These are phyloP conservation scores for Octodon degus DNA, from an alignment of 2,113 vertebrate species.

Conservation along the genomic window DNA sequence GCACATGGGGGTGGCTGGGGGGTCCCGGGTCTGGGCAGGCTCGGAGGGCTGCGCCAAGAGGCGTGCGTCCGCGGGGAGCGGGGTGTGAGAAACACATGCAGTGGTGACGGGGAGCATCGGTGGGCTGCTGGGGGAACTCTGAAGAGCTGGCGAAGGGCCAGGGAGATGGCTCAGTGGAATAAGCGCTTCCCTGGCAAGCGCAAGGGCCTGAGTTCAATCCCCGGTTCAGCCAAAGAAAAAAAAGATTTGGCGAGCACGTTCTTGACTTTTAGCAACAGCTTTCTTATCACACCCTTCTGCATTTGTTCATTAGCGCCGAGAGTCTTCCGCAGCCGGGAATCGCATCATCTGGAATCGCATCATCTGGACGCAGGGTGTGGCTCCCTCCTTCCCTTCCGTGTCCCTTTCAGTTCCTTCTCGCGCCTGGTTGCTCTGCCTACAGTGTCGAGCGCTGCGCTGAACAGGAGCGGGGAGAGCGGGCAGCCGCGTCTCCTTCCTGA, in stretches of 20 bases:
- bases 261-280: background rate
- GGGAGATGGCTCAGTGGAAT: too few relatives aligned
- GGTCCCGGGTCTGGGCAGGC: background rate
- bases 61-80: background rate
- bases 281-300: background rate
- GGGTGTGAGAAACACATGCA: rapidly evolving
- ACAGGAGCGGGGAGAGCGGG: background rate
- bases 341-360: background rate
- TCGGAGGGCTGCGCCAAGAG: background rate
- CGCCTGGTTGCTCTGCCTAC: background rate
- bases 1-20: rapidly evolving
- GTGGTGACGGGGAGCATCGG: rapidly evolving
- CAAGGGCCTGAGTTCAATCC: too few relatives aligned
- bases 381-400: background rate
- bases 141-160: background rate
- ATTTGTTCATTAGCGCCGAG: background rate
- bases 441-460: background rate
- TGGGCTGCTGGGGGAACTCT: background rate
- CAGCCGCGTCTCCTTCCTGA: background rate
- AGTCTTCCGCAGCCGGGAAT: background rate
- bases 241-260: background rate
- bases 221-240: too few relatives aligned
- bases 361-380: background rate
- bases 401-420: background rate
- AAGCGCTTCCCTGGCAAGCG: too few relatives aligned